phyloP scores from a whole-genome alignment of 2,113 vertebrate genomes.

The Gavia stellata region DNA sequence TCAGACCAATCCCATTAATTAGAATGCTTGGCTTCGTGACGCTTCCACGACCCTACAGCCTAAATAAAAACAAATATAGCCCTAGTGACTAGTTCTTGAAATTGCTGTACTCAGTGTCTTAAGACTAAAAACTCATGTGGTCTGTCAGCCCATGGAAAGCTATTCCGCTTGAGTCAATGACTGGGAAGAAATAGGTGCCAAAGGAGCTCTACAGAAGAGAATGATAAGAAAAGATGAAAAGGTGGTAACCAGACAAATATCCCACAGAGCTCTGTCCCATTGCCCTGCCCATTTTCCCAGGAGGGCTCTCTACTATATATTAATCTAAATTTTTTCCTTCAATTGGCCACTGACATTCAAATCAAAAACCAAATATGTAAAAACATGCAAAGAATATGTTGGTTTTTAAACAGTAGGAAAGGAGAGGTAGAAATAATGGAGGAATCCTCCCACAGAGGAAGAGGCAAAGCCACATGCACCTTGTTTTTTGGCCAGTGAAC shows the following conservation, averaged over 20 bases:
- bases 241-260: neutral
- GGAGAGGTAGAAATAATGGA: neutral
- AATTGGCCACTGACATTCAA: neutral
- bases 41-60: neutral
- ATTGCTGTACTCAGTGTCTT: neutral
- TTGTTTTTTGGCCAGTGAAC: neutral
- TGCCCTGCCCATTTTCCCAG: neutral
- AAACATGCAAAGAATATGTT: neutral
- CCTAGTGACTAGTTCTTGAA: neutral
- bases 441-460: neutral
- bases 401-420: neutral
- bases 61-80: neutral
- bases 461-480: accelerated
- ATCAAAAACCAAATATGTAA: neutral
- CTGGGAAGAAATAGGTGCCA: neutral
- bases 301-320: neutral
- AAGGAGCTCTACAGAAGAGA: neutral
- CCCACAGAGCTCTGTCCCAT: neutral
- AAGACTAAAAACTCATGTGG: neutral
- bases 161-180: neutral
- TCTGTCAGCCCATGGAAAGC: neutral
- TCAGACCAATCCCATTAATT: neutral
- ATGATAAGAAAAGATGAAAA: neutral
- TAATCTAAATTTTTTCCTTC: neutral
- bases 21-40: neutral